phyloP scores from a whole-genome alignment of 2,797 vertebrate species.

The Tamandua tetradactyla region DNA sequence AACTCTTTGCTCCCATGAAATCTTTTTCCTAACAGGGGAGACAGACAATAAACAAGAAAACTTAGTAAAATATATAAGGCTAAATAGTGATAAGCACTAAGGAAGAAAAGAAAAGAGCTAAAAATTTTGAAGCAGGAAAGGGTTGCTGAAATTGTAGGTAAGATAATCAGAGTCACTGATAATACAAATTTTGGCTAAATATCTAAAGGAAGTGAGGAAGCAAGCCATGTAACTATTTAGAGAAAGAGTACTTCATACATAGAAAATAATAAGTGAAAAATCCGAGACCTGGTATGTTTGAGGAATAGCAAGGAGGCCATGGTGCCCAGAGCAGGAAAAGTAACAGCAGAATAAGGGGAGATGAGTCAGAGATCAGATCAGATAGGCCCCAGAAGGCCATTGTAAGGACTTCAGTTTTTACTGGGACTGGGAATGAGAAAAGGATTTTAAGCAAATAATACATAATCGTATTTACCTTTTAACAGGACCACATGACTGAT shows the following conservation, averaged over 20 bases:
- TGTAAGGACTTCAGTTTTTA: neutral
- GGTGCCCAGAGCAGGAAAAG: neutral
- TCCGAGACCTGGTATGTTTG: fast-evolving
- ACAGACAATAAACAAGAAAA: neutral
- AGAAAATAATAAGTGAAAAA: neutral
- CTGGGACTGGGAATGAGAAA: neutral
- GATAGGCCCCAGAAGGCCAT: fast-evolving
- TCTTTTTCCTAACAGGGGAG: neutral
- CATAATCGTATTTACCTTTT: neutral
- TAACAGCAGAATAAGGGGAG: neutral
- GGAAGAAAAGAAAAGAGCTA: neutral
- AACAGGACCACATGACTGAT: neutral
- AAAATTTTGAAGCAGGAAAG: neutral
- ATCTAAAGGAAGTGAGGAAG: neutral
- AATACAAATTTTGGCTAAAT: neutral
- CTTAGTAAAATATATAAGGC: neutral
- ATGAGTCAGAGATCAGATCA: neutral
- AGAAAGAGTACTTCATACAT: neutral
- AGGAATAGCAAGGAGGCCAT: neutral
- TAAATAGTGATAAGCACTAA: neutral
- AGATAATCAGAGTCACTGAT: neutral
- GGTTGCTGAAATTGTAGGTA: neutral
- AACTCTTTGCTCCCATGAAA: neutral
- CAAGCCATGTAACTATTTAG: neutral
- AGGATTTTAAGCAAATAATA: neutral